Evolutionary conservation across 2,113 vertebrate genomes (phyloP), one percentile per base, ranked within the genome.

Genomic region (Anarhynchus alexandrinus): DNA sequence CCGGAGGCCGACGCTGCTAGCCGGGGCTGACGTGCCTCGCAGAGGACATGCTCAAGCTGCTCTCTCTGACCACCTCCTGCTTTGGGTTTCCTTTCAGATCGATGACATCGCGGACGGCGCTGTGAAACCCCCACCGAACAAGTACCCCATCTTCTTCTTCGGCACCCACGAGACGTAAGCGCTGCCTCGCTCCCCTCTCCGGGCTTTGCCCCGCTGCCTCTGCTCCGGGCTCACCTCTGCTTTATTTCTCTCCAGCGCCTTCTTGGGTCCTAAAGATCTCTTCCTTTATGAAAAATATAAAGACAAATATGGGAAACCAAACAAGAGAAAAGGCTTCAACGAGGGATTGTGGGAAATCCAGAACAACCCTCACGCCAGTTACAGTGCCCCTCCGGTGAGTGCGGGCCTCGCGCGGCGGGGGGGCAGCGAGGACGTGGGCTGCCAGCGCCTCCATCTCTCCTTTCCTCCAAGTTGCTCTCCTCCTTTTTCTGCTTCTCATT

Each of bases 301-400:
- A 77, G 99, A 99, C 49, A 99, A 99, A 92, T 99, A 99, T 18
- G 99, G 99, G 49, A 99, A 99, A 81, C 99, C 99, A 79, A 99
- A 99, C 98, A 99, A 99, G 98, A 98, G 99, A 92, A 99, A 99
- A 98, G 99, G 99, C 73, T 99, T 99, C 98, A 99, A 99, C 87
- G 99, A 99, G 95, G 99, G 99, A 70, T 98, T 99, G 96, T 99
- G 99, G 99, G 99, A 99, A 97, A 99, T 99, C 94, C 99, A 99
- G 97, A 99, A 99, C 98, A 99, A 99, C 94, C 99, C 99, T n/a
- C 99, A 99, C 26, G 99, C 99, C 91, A 99, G 99, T 95, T 99
- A 99, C 98, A 99, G 98, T 14, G 98, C 99, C 1, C 99, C 99
- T 95, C 98, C 98, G 80, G 99, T 99, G 98, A 99, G 99, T 98